Percentiles rank a stretch among this genome's conserved stretches.
Conservation (phyloP, 92 coral and sea anemone genomes). For the Parazoanthus swiftii region DNA sequence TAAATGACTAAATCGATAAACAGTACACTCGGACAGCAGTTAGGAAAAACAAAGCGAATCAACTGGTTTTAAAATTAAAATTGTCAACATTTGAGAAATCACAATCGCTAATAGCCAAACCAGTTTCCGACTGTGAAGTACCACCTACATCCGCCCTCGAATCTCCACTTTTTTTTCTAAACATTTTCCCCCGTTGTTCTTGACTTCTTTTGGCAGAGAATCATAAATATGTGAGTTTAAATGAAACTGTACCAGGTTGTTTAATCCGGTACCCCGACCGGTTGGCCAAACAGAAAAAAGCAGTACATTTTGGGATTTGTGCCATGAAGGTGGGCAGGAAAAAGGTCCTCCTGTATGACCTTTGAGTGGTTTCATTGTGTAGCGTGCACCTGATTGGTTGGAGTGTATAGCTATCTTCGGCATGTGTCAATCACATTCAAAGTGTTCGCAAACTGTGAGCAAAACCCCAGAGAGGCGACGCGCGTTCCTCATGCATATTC, state of each 20-base stretch:
- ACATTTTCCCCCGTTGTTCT: not conserved
- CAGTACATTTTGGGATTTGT: not conserved
- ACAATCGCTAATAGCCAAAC: not conserved
- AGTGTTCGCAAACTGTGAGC: not conserved
- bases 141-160: constrained; percentile 20
- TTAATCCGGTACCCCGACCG: not conserved
- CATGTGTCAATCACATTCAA: constrained; percentile 81
- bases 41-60: not conserved
- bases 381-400: constrained; percentile 19
- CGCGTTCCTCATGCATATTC: constrained; percentile 20
- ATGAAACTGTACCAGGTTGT: not conserved
- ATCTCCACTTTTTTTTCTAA: not conserved
- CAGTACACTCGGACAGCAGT: not conserved
- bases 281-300: not conserved
- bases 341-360: constrained; percentile 13
- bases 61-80: not conserved
- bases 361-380: constrained; percentile 38
- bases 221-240: not conserved
- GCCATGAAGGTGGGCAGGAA: constrained; percentile 12
- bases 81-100: not conserved
- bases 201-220: not conserved
- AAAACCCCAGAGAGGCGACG: constrained; percentile 24
- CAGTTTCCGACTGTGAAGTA: constrained; percentile 25
- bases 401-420: constrained; percentile 65
- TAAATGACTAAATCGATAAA: not conserved